phyloP scores from a whole-genome alignment of 1,140 invertebrate genomes.

The Bemisia tabaci region DNA sequence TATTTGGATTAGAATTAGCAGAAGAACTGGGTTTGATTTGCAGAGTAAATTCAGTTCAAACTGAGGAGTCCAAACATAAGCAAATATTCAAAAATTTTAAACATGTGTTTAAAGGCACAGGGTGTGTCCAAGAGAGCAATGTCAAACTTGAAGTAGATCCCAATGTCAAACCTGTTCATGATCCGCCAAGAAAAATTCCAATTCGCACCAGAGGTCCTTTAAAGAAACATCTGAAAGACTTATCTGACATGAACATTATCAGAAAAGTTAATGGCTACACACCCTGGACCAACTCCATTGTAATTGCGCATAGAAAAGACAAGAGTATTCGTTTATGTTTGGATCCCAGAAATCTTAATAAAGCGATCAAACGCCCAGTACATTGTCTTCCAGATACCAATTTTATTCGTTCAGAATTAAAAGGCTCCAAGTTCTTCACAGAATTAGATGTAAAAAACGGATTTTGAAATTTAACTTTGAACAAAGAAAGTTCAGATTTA shows the following conservation, averaged over 20 bases:
- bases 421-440: too few species aligned
- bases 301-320: conserved; percentile 18
- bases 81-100: conserved; percentile 12
- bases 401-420: too few species aligned
- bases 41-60: neutral
- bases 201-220: neutral
- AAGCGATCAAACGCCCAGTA: neutral
- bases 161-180: conserved; percentile 1
- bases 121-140: conserved; percentile 13
- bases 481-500: conserved; percentile 18
- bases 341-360: conserved; percentile 11
- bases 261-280: too few species aligned
- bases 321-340: conserved; percentile 2
- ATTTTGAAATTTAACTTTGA: conserved; percentile 25
- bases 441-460: conserved; percentile 16
- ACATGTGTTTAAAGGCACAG: conserved; percentile 18
- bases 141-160: too few species aligned
- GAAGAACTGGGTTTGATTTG: neutral
- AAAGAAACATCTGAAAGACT: neutral
- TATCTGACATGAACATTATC: conserved; percentile 15
- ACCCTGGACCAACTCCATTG: conserved; percentile 27
- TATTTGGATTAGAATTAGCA: neutral
- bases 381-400: conserved; percentile 9
- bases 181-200: neutral
- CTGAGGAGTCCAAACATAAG: too few species aligned